Evolutionary conservation across 2,797 vertebrate species (phyloP).

Genomic region (Pseudomugil tenellus): DNA sequence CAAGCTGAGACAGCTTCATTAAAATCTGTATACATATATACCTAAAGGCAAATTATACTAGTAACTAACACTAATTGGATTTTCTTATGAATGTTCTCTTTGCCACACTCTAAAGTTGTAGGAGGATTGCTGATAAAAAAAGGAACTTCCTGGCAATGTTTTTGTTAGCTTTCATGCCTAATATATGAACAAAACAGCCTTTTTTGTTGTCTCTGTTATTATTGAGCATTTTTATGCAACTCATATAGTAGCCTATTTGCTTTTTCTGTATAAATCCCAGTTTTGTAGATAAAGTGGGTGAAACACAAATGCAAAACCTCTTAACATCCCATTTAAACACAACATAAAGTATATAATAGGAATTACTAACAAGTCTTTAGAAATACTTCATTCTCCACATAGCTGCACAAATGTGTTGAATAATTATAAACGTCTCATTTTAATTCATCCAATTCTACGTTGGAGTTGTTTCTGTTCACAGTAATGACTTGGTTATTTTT

Average conservation of each 20-base stretch:
- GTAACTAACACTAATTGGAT: background rate
- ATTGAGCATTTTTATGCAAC: background rate
- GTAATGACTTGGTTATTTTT: constrained; percentile 14
- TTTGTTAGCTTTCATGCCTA: background rate
- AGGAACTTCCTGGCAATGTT: background rate
- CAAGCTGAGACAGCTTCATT: background rate
- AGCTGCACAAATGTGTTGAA: background rate
- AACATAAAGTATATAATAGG: background rate
- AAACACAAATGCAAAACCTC: too few species aligned
- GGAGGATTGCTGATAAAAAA: background rate
- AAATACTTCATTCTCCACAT: background rate
- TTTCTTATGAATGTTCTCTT: background rate
- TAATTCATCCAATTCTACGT: constrained; percentile 9
- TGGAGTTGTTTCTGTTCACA: constrained; percentile 3
- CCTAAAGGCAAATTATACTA: background rate
- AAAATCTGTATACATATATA: background rate
- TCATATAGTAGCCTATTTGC: background rate
- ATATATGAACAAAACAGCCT: background rate
- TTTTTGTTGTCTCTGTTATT: background rate
- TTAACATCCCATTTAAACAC: too few species aligned
- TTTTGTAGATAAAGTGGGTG: too few species aligned
- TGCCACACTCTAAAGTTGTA: background rate
- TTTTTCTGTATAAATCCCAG: background rate
- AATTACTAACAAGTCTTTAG: background rate
- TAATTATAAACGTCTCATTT: background rate